A percentile compares a stretch with the other conserved stretches of the same genome.
Evolutionary conservation across 2,113 vertebrate species (phyloP).

Genomic region (Columba janthina): DNA sequence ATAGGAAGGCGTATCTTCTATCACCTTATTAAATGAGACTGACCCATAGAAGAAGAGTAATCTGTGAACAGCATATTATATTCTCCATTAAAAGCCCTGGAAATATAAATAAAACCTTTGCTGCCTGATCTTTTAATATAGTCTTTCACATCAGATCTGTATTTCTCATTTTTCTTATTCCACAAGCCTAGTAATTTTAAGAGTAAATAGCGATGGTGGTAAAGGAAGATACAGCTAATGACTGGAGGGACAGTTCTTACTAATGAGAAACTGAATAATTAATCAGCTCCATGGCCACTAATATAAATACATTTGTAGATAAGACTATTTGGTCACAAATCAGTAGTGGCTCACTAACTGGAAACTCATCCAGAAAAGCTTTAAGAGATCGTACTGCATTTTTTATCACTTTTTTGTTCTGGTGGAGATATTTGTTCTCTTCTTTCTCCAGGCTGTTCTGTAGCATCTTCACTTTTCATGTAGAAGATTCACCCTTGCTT

Average conservation of each 20-base stretch:
- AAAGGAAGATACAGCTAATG: not conserved
- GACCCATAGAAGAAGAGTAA: not conserved
- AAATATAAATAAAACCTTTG: not conserved
- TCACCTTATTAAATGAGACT: not conserved
- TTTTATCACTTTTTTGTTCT: not conserved
- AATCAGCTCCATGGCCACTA: not conserved
- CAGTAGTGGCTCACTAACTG: not conserved
- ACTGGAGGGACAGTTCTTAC: not conserved
- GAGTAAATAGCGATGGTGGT: not conserved
- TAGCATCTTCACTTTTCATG: not conserved
- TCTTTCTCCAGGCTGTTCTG: not conserved
- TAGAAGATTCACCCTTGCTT: not conserved
- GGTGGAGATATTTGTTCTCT: not conserved
- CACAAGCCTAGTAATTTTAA: not conserved
- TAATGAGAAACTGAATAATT: not conserved
- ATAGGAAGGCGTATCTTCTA: not conserved
- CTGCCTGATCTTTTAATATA: not conserved
- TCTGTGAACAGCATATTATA: not conserved
- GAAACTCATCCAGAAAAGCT: not conserved
- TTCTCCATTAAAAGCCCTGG: not conserved
- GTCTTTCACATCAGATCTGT: not conserved
- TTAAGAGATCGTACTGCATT: not conserved
- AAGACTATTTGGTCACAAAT: not conserved
- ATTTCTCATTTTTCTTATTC: not conserved
- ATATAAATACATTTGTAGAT: not conserved